These are phyloP conservation scores for Heliconius sara DNA, from an alignment of 2,888 invertebrate genomes.

Conservation along the genomic window DNA sequence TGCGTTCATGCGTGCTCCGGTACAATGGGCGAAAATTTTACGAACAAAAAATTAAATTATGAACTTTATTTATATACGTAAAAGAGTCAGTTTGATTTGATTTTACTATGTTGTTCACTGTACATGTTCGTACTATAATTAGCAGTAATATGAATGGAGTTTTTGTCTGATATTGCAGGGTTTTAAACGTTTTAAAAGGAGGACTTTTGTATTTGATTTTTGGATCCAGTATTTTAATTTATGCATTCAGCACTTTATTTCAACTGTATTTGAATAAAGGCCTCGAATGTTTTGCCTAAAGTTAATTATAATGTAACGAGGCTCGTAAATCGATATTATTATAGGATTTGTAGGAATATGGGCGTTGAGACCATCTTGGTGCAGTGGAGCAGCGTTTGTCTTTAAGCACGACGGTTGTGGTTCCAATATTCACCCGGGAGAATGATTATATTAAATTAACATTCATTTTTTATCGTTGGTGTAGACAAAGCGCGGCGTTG, in stretches of 20 bases:
- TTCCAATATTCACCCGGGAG: too few relatives aligned
- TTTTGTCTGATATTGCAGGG: constrained; percentile 63
- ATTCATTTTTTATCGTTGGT: too few relatives aligned
- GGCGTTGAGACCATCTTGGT: neutral
- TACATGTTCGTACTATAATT: constrained; percentile 76
- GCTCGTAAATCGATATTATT: neutral
- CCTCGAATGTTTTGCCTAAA: neutral
- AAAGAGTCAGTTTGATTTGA: constrained; percentile 10
- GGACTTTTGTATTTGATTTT: constrained; percentile 43
- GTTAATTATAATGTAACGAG: constrained; percentile 12
- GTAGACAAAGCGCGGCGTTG: too few relatives aligned
- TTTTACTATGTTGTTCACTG: neutral
- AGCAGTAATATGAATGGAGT: constrained; percentile 72
- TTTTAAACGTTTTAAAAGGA: constrained; percentile 52
- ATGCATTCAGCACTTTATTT: constrained; percentile 26
- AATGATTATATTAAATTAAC: too few relatives aligned
- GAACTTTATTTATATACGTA: constrained; percentile 9
- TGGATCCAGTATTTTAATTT: constrained; percentile 37
- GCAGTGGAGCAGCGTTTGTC: too few relatives aligned
- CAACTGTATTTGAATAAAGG: constrained; percentile 19
- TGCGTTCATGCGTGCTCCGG: constrained; percentile 77
- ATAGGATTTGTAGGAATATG: neutral
- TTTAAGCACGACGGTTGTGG: too few relatives aligned
- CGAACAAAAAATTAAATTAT: constrained; percentile 9
- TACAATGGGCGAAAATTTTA: constrained; percentile 42